Base-by-base conservation (phyloP, 2,797 vertebrate genomes). In the Sebastes itinus region DNA sequence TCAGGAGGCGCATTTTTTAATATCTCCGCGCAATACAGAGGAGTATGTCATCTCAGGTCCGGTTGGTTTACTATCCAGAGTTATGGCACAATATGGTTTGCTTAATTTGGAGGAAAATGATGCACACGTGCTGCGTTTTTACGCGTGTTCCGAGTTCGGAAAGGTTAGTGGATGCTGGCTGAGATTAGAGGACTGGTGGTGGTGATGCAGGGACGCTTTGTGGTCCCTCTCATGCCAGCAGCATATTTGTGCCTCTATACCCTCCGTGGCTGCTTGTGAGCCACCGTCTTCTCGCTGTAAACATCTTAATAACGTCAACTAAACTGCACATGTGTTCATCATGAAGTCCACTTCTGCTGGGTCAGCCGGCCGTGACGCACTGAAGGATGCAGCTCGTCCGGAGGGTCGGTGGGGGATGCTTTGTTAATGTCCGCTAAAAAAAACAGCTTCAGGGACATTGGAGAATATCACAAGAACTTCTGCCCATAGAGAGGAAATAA, bases 341-440 rank as follows among this genome's bases (percentile, higher is more conserved):
- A 27, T 14, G 2, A 71, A 78, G 82, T 83, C 77, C 64, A 27
- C 65, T 72, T 42, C 4, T 56, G 74, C 80, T 52, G 74, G 74
- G 63, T 82, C 73, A 54, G 61, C 83, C 52, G 82, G 61, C 83
- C 52, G 82, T 89, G 88, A 94, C 88, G 90, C 87, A 81, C 85
- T 20, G 84, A 42, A 42, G 71, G 80, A 83, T 80, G 86, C 81
- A 67, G 84, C 42, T 46, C 2, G 80, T 14, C 52, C 28, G 30
- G 75, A 85, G 79, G 68, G 76, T 16, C 62, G 28, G 14, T 11
- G 62, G 58, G 5, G 12, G 75, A 69, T 69, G 83, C 77, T 90
- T 93, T 90, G 84, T 89, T 85, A 11, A 38, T 46, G 42, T 23
- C 27, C 7, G 12, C 59, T 28, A 20, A 68, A 58, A n/a, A 22